Base-by-base conservation (phyloP, 2,113 vertebrate species). In the Mustela lutreola region DNA sequence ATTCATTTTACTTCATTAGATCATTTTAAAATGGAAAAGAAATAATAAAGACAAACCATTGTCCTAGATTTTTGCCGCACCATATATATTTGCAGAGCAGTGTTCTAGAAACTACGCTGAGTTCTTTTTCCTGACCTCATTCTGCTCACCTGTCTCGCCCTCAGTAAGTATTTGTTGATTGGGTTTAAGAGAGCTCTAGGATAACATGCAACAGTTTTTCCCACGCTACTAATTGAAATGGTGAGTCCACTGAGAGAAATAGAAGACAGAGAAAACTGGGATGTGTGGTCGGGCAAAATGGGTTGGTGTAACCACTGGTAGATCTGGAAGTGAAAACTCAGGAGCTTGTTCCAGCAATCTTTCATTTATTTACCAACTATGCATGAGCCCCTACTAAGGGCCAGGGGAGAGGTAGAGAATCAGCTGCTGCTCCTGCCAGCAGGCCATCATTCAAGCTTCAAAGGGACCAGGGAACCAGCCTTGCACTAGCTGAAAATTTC, bases 21-120 rank as follows among this genome's bases (percentile, higher is more conserved):
- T 62, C 24, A 7, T 31, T 31, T 56, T 71, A 81, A 97, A 95
- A 95, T 31, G 60, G 81, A 88, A 95, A 97, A 80, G 76, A 70
- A 83, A 60, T 78, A 75, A 91, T 42, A 60, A 89, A 93, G 89
- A 42, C 15, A 93, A 95, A 75, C 31, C 67, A 78, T 33, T 5
- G 10, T 71, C 78, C 53, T 89, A 79, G 79, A 78, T 73, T 75
- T 83, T 79, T 48, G 56, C 42, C 15, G 2, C 48, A 26, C 42
- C 26, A 2, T 7, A 31, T 31, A n/a, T 45, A 50, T 81, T 63
- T 94, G n/a, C 70, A 90, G 75, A 73, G 36, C 33, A 26, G 14
- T 45, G 36, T 88, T 92, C 86, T 85, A 58, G 90, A 96, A 94
- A 56, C 26, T 42, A 36, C 36, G 15, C 36, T 84, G 48, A 70